phyloP scores from a whole-genome alignment of 2,797 vertebrate genomes.

The Pseudochaenichthys georgianus region DNA sequence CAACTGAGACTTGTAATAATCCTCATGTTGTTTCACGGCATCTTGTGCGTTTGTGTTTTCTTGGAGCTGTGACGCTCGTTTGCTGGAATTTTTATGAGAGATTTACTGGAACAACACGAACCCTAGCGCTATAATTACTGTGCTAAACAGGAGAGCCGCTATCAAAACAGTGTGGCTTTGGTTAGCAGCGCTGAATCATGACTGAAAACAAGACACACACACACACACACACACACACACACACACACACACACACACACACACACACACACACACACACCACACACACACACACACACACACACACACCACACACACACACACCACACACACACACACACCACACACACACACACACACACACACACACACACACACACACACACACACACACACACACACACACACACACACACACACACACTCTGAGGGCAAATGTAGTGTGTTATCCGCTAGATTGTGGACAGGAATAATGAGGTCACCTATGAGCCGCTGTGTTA shows the following conservation, averaged over 20 bases:
- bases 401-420: not conserved
- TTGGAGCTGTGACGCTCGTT: constrained; percentile 35
- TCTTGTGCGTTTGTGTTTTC: constrained; percentile 52
- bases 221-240: constrained; percentile 1
- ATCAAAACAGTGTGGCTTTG: constrained; percentile 50
- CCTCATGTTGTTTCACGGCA: constrained; percentile 5
- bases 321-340: too few species aligned
- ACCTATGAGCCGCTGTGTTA: constrained; percentile 62
- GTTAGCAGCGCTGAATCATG: constrained; percentile 63
- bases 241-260: not conserved
- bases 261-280: constrained; percentile 21
- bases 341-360: too few species aligned
- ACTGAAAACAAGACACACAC: constrained; percentile 33
- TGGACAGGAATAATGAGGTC: constrained; percentile 66
- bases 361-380: too few species aligned
- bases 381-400: constrained; percentile 20
- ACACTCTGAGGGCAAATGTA: constrained; percentile 42
- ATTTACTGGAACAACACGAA: constrained; percentile 54
- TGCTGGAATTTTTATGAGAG: constrained; percentile 47
- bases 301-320: too few species aligned
- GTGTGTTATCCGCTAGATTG: constrained; percentile 63
- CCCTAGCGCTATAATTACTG: constrained; percentile 51
- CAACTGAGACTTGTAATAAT: not conserved
- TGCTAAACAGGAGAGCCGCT: constrained; percentile 57
- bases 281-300: not conserved